Percentiles rank a stretch among this genome's conserved stretches.
Evolutionary conservation across 2,797 vertebrate species (phyloP).

Genomic region (Holocentrus rufus): DNA sequence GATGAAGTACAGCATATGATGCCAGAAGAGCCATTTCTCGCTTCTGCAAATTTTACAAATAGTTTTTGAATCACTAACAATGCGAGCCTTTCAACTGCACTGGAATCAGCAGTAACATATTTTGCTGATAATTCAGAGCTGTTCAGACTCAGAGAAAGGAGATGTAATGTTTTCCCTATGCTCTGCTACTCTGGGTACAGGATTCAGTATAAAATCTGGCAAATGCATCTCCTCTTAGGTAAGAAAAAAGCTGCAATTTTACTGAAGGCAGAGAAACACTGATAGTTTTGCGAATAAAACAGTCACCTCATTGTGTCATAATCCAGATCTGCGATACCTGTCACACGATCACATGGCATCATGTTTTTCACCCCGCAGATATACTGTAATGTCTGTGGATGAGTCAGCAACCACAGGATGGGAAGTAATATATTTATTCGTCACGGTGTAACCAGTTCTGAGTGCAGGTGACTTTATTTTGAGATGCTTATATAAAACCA

Average conservation of each 20-base stretch:
- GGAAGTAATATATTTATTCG: background rate
- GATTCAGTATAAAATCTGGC: background rate
- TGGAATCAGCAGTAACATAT: constrained; percentile 21
- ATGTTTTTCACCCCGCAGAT: background rate
- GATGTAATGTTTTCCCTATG: constrained; percentile 7
- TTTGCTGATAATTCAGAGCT: constrained; percentile 15
- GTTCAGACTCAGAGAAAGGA: constrained; percentile 1
- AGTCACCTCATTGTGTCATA: background rate
- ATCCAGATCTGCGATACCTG: background rate
- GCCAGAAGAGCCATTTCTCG: constrained; percentile 26
- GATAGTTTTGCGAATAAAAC: background rate
- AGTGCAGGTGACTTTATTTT: too few species aligned
- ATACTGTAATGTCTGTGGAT: background rate
- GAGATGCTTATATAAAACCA: too few species aligned
- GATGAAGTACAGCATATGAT: constrained; percentile 10
- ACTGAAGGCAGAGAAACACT: background rate
- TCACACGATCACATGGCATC: background rate
- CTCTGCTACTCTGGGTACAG: constrained; percentile 1
- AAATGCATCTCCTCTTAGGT: background rate
- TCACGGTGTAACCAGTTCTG: background rate
- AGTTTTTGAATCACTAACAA: constrained; percentile 31
- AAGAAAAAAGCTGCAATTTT: background rate
- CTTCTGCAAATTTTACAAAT: constrained; percentile 28
- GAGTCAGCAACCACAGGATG: constrained; percentile 3
- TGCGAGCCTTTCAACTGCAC: constrained; percentile 22